Evolutionary conservation across 2,113 vertebrate species (phyloP).

Genomic region (Aptenodytes patagonicus): DNA sequence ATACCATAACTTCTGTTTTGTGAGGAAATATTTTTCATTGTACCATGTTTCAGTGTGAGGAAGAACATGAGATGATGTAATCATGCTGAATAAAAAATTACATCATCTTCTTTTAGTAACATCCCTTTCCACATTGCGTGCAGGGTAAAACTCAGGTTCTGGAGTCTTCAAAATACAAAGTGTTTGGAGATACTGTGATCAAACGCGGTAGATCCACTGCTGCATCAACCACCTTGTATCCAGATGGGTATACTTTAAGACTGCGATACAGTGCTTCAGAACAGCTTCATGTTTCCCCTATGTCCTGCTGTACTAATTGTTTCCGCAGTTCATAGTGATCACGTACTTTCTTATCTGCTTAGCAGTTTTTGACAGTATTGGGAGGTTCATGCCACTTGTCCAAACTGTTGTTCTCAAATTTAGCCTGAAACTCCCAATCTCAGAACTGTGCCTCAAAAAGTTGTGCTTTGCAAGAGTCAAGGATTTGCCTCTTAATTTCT

Average conservation of each 20-base stretch:
- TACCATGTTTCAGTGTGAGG: not conserved
- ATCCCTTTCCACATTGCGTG: not conserved
- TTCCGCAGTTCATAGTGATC: not conserved
- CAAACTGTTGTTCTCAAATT: not conserved
- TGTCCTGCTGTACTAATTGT: not conserved
- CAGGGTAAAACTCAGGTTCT: not conserved
- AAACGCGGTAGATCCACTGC: not conserved
- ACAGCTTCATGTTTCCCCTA: not conserved
- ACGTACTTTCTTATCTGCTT: not conserved
- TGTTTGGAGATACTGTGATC: not conserved
- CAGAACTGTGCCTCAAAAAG: not conserved
- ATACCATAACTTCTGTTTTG: not conserved
- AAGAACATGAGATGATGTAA: not conserved
- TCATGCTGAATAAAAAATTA: not conserved
- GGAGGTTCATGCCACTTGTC: not conserved
- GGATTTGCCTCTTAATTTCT: not conserved
- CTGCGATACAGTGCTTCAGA: not conserved
- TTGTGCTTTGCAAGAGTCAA: not conserved
- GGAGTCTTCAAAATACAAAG: not conserved
- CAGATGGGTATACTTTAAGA: not conserved
- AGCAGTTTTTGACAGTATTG: not conserved
- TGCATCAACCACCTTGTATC: not conserved
- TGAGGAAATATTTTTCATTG: not conserved
- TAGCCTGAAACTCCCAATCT: not conserved
- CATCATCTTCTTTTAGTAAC: not conserved